Base-by-base conservation (phyloP, 2,888 invertebrate genomes). In the Ischnus inquisitorius region DNA sequence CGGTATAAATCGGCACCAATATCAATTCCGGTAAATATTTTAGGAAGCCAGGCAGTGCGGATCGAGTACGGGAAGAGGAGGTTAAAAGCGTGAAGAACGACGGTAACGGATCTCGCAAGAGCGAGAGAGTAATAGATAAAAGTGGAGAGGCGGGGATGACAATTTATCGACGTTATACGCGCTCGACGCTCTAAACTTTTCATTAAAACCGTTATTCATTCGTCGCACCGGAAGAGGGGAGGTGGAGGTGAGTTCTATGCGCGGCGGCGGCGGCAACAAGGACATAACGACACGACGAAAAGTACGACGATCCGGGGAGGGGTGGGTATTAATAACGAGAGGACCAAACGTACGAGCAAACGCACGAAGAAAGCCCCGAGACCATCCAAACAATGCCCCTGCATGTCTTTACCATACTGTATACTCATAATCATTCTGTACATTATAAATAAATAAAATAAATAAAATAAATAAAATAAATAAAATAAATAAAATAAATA, bases 191-290 rank as follows among this genome's bases (percentile, higher is more conserved):
- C 68, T 65, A 80, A 75, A 84, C 76, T 87, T 88, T 88, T 88
- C 88, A 88, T 88, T 87, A 87, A 87, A 87, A 74, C 83, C 84
- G 85, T 86, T 86, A 87, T 87, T 88, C 87, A 88, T 86, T 86
- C 83, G 85, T 79, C 28, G 68, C 8, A 34, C 34, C 4, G 34
- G 6, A 34, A 6, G 34, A 6, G 34, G 34, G 34, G 34, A 4
- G 5, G 16, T 34, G 54, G 14, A 10, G 34, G 10, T 1, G 12
- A 12, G 46, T 54, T 12, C 22, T 22, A 34, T 72, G 41, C 28
- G 64, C 19, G 51, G 60, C 57, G 72, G 60, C 57, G 72, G 72
- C 64, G 64, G 62, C 22, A 48, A 14, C 28, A 8, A 6, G 25
- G 25, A 48, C n/a, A 62, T 57, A 48, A 48, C 69, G 51, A 62